Evolutionary conservation across 1,140 invertebrate species (phyloP).

Genomic region (Teleogryllus occipitalis): DNA sequence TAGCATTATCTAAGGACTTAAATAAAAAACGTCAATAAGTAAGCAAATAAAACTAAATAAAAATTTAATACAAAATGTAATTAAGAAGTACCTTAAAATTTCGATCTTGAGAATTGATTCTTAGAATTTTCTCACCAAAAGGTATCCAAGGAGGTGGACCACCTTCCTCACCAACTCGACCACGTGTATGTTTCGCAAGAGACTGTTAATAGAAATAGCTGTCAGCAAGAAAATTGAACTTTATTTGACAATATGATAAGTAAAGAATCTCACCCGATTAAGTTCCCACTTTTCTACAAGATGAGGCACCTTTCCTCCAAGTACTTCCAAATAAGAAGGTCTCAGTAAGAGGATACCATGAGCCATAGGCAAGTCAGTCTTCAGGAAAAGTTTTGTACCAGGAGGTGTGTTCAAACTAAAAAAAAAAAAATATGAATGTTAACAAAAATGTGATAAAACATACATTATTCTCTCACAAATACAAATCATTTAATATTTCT

Average conservation of each 20-base stretch:
- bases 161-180: slow-evolving; percentile 49
- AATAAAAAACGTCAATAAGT: slow-evolving; percentile 9
- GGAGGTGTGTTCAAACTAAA: slow-evolving; percentile 59
- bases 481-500: too few species aligned
- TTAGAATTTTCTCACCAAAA: slow-evolving; percentile 70
- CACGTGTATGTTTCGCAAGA: slow-evolving; percentile 60
- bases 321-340: slow-evolving; percentile 52
- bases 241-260: neutral
- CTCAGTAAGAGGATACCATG: slow-evolving; percentile 65
- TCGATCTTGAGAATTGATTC: slow-evolving; percentile 48
- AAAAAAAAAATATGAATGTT: slow-evolving; percentile 17
- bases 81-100: slow-evolving; percentile 57
- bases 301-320: slow-evolving; percentile 73
- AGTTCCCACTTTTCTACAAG: slow-evolving; percentile 86
- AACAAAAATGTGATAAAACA: neutral
- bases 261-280: slow-evolving; percentile 47
- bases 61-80: neutral
- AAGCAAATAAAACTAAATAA: neutral
- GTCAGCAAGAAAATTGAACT: slow-evolving; percentile 5
- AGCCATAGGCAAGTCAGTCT: slow-evolving; percentile 41
- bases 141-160: slow-evolving; percentile 85
- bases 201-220: slow-evolving; percentile 39
- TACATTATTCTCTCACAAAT: too few species aligned
- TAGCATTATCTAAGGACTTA: slow-evolving; percentile 27
- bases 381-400: slow-evolving; percentile 59